Evolutionary conservation across 2,113 vertebrate genomes (phyloP), one percentile per base, ranked within the genome.

Genomic region (Daphoenositta chrysoptera): DNA sequence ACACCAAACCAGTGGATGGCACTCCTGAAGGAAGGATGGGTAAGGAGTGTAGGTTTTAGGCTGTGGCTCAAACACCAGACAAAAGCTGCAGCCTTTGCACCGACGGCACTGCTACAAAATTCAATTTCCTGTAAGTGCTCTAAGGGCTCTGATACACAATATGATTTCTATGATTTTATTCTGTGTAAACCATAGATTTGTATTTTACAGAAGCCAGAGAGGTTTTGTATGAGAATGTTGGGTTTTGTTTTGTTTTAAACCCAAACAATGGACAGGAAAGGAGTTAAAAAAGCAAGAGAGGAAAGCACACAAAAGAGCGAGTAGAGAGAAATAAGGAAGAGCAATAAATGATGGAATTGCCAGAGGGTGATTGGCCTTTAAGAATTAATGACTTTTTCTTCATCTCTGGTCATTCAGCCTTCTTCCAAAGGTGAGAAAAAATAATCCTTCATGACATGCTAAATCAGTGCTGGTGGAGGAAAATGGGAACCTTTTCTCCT

Each of bases 301-400:
- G 40, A 82, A 79, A 23, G 11, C 57, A 16, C 37, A 69, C 10
- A 85, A 30, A 85, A 79, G 40, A 24, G 37, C 33, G 24, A n/a
- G n/a, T 10, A 40, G 75, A 57, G 48, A 68, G 71, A 54, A 92
- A 61, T 58, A 66, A 93, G 45, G 33, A 63, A 65, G 70, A 76
- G 45, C 76, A 77, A 35, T 83, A 95, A 89, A 77, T 47, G 58
- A 78, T 73, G 40, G 35, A 72, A 80, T 89, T 72, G 79, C 92
- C 31, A 56, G 78, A 82, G 65, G 87, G 47, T 87, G 78, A 85
- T 68, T 89, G 73, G 56, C 92, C 87, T 95, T 96, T 91, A 89
- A 94, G 78, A 85, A 87, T 87, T 92, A 82, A 91, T 79, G 72
- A 61, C 60, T 91, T 94, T 89, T 92, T 65, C 40, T 78, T 87